Conservation (phyloP, 1,140 invertebrate genomes). For the Philotrypesis tridentata region DNA sequence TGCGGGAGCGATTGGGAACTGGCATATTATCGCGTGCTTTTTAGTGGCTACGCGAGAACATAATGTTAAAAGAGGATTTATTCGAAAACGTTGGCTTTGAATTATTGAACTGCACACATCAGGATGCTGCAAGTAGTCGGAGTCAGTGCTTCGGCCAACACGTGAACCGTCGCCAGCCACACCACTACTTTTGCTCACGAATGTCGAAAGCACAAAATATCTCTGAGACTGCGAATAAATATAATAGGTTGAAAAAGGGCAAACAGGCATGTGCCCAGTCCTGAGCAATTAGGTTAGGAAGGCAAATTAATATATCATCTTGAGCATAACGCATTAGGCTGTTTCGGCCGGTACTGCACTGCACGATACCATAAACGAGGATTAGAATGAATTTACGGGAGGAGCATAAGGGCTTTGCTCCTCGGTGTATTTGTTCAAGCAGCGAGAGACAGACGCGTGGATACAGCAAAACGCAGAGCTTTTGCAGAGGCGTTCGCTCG, state of each 20-base stretch:
- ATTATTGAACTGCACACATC: neutral
- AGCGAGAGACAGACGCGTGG: neutral
- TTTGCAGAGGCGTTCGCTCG: neutral
- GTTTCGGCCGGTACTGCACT: too few species aligned
- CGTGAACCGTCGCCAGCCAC: neutral
- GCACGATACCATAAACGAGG: conserved; percentile 27
- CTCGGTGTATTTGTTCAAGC: conserved; percentile 41
- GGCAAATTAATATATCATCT: conserved; percentile 37
- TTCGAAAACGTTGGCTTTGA: too few species aligned
- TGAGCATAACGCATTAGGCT: neutral
- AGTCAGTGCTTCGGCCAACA: conserved; percentile 13
- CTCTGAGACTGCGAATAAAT: neutral
- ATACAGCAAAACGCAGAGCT: neutral
- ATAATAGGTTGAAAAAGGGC: too few species aligned
- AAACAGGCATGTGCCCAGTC: too few species aligned
- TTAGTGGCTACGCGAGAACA: too few species aligned
- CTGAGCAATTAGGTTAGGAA: too few species aligned
- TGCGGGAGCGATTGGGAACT: neutral
- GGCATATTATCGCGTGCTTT: too few species aligned
- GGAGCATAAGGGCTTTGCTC: conserved; percentile 1
- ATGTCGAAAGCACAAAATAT: neutral
- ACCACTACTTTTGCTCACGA: neutral
- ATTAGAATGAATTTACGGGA: conserved; percentile 38
- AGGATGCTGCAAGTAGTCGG: conserved; percentile 11
- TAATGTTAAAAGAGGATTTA: neutral